phyloP scores from a whole-genome alignment of 2,113 vertebrate species.

The Sorex fumeus region DNA sequence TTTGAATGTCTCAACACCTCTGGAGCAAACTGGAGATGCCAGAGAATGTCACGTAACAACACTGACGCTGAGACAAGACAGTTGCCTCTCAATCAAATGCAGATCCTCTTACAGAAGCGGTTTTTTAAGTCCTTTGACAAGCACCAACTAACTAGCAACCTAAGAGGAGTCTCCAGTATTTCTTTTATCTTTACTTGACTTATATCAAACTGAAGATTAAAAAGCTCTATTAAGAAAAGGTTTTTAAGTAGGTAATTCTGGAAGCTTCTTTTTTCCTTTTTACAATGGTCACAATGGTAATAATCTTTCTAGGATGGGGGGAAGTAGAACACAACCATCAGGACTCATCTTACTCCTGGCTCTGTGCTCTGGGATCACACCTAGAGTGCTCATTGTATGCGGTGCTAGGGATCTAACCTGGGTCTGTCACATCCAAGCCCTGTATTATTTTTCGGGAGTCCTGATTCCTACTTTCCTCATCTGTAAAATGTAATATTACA shows the following conservation, averaged over 20 bases:
- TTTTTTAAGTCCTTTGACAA: conserved; percentile 70
- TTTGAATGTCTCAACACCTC: conserved; percentile 43
- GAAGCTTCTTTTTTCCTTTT: neutral
- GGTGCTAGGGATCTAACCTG: no score
- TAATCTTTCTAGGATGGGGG: neutral
- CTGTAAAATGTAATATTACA: neutral
- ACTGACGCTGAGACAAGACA: neutral
- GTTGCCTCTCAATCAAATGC: conserved; percentile 68
- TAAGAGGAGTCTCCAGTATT: conserved; percentile 50
- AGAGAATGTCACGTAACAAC: conserved; percentile 51
- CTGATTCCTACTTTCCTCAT: neutral
- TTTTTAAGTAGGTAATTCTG: neutral
- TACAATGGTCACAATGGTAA: neutral
- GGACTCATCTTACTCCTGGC: no score
- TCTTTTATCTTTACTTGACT: conserved; percentile 69
- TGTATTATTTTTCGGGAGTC: no score
- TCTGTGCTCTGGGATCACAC: no score
- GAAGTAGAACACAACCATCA: no score
- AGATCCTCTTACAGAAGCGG: conserved; percentile 58
- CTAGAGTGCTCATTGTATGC: no score
- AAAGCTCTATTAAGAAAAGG: neutral
- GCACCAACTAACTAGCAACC: conserved; percentile 77
- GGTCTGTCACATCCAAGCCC: no score
- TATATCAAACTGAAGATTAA: conserved; percentile 69
- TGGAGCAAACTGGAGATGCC: conserved; percentile 67